Conservation (phyloP, 2,113 vertebrate species). For the Bubo blakistoni region DNA sequence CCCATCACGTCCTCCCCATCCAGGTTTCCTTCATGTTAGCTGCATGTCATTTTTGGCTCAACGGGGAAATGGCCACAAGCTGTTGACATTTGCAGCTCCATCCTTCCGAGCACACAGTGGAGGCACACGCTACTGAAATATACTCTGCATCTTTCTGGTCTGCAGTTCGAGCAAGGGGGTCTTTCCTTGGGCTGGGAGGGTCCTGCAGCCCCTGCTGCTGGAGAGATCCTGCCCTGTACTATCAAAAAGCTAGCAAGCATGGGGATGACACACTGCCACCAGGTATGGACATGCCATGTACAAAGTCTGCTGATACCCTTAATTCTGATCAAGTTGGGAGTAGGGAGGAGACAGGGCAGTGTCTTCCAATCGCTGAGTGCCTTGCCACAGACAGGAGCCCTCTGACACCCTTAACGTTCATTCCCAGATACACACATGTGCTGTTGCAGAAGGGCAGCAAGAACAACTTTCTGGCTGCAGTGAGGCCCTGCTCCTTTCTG, state of each 20-base stretch:
- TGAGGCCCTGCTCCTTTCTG: neutral
- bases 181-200: neutral
- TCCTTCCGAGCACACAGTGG: neutral
- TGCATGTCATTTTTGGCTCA: neutral
- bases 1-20: neutral
- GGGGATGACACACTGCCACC: too few species aligned
- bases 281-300: neutral
- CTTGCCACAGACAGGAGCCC: neutral
- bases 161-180: accelerated
- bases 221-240: neutral
- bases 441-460: neutral
- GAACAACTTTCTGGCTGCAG: neutral
- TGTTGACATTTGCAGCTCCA: neutral
- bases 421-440: neutral
- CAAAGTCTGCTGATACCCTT: neutral
- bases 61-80: neutral
- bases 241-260: neutral
- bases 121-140: neutral
- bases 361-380: neutral
- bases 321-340: neutral
- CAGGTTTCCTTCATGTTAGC: neutral
- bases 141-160: neutral
- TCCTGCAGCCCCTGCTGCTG: neutral
- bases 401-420: neutral
- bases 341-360: accelerated